Conservation (phyloP, 1,140 invertebrate genomes). For the Pogonognathellus flavescens region DNA sequence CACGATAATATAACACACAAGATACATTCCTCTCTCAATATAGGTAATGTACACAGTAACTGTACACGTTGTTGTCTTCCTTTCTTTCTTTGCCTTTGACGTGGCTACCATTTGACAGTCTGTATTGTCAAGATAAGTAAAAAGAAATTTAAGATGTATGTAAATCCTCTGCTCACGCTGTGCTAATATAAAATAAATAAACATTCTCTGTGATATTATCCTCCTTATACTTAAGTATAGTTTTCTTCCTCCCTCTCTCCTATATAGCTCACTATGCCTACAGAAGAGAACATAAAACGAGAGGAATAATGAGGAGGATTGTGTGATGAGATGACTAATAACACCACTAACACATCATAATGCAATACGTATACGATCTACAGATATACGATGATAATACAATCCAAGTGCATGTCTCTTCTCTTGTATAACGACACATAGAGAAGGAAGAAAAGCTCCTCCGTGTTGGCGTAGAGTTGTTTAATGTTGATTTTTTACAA, state of each 20-base stretch:
- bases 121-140: constrained; percentile 45
- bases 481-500: constrained; percentile 35
- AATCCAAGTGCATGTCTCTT: neutral
- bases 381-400: neutral
- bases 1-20: neutral
- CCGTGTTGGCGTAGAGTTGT: constrained; percentile 18
- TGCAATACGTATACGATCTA: neutral
- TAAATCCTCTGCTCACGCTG: constrained; percentile 62
- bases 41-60: constrained; percentile 1
- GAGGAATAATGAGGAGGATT: constrained; percentile 1
- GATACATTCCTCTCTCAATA: neutral
- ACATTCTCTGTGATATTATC: neutral
- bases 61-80: neutral
- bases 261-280: too few relatives aligned
- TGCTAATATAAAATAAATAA: constrained; percentile 54
- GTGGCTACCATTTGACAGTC: constrained; percentile 36
- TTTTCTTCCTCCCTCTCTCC: neutral
- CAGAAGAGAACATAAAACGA: neutral
- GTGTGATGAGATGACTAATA: constrained; percentile 36
- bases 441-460: neutral
- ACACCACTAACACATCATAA: constrained; percentile 30
- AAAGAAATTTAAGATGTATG: constrained; percentile 52
- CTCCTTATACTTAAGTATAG: neutral
- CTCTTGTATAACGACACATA: neutral
- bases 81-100: constrained; percentile 47